Conservation (phyloP, 2,113 vertebrate genomes). For the Dromaius novaehollandiae region DNA sequence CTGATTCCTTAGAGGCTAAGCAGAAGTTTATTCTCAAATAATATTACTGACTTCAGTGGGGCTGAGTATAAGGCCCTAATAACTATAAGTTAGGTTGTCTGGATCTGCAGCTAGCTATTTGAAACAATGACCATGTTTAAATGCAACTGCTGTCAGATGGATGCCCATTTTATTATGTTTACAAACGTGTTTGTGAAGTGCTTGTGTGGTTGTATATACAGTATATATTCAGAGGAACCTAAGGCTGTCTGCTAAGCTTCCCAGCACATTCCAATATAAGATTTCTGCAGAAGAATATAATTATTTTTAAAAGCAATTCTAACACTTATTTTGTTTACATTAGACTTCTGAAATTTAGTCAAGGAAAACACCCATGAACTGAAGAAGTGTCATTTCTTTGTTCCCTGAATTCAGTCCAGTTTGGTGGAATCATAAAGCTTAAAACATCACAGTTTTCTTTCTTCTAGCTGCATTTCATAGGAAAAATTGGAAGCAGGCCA, state of each 20-base stretch:
- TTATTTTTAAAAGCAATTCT: constrained; percentile 8
- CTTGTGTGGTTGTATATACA: not conserved
- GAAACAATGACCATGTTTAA: constrained; percentile 7
- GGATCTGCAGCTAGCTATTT: not conserved
- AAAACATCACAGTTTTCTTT: not conserved
- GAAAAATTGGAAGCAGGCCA: not conserved
- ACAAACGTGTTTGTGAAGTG: not conserved
- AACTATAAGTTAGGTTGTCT: not conserved
- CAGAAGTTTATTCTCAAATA: not conserved
- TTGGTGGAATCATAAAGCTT: not conserved
- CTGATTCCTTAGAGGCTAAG: not conserved
- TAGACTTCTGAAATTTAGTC: constrained; percentile 11
- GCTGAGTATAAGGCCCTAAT: not conserved
- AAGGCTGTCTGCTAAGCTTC: not conserved
- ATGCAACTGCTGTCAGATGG: not conserved
- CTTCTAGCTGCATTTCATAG: not conserved
- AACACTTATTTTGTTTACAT: not conserved
- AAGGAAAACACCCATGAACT: not conserved
- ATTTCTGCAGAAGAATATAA: not conserved
- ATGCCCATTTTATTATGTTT: not conserved
- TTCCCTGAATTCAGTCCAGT: not conserved
- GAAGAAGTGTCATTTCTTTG: constrained; percentile 8
- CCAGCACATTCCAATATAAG: not conserved
- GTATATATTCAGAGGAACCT: not conserved
- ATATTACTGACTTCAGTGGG: not conserved